Base-by-base conservation (phyloP, 2,113 vertebrate species). In the Stegostoma tigrinum region DNA sequence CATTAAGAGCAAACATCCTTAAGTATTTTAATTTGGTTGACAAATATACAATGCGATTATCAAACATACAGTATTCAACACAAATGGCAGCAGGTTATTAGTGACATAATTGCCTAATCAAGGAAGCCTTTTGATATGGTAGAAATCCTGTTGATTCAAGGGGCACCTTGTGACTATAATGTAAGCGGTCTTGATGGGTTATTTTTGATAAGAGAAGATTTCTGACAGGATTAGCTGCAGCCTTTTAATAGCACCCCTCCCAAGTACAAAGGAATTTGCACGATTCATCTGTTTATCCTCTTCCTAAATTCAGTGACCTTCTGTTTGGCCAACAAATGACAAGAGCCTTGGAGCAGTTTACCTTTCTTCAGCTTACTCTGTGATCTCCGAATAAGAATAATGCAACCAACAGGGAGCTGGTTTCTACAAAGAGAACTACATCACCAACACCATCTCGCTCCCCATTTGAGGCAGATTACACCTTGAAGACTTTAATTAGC, bases 401-500 rank as follows among this genome's bases (percentile, higher is more conserved):
- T 95, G 38, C 68, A 30, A 24, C 94, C 68, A 34, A 95, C 68
- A 72, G 94, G 42, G 94, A 95, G 94, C 19, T 42, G 68, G 45
- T 30, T 27, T 93, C 94, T 95, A 70, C 68, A 72, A 95, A 95
- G 94, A 12, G 68, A 95, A 72, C 42, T 52, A 8, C 94, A 70
- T 95, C 68, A 75, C 94, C 94, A 70, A 95, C 68, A 95, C 66
- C 66, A 42, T 70, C 72, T 67, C 48, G 14, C 38, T 95, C 94
- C 68, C 66, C 94, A 48, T 95, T 95, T 45, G 45, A 70, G 45
- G 23, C 94, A 72, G 94, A 70, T 48, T 72, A 95, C 94, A 95
- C 68, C 68, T 95, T 72, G 72, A 95, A 95, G 68, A 48, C 94
- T 95, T 95, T 72, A 95, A 95, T 95, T 95, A 95, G 94, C 94